phyloP scores from a whole-genome alignment of 1,140 invertebrate species.

The Musca domestica region DNA sequence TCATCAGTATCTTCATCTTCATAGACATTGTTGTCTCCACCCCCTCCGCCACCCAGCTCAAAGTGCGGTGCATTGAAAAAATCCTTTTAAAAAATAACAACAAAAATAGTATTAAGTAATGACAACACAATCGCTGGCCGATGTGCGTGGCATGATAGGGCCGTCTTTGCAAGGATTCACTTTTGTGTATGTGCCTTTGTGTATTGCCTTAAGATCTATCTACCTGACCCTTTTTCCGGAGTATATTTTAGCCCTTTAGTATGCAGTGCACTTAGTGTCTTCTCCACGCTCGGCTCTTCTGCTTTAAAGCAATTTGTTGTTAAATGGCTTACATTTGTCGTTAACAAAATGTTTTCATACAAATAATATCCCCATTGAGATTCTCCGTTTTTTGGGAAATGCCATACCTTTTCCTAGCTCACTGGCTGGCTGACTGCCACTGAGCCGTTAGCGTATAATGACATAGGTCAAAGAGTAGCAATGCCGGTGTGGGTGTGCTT shows the following conservation, averaged over 20 bases:
- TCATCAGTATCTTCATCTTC: too few species aligned
- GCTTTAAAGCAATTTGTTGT: conserved; percentile 8
- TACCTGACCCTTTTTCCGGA: too few species aligned
- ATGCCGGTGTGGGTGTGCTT: not conserved
- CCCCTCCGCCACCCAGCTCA: too few species aligned
- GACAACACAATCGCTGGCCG: not conserved
- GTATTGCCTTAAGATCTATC: too few species aligned
- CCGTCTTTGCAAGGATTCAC: too few species aligned
- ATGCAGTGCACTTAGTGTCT: not conserved
- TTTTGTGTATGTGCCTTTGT: too few species aligned
- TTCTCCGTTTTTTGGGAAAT: not conserved
- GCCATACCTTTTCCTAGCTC: not conserved
- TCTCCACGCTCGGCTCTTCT: not conserved
- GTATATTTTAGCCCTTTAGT: too few species aligned
- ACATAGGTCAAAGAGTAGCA: not conserved
- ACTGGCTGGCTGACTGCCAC: not conserved
- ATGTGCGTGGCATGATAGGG: conserved; percentile 3
- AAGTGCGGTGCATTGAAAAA: too few species aligned
- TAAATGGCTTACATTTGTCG: conserved; percentile 15
- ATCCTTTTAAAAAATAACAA: too few species aligned
- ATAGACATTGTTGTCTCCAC: too few species aligned
- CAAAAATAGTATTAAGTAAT: too few species aligned
- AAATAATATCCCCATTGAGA: not conserved
- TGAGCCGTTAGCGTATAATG: too few species aligned
- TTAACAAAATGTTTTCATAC: conserved; percentile 2